A percentile compares a stretch with the other conserved stretches of the same genome.
phyloP scores from a whole-genome alignment of 2,888 invertebrate genomes.

The Copidosoma aretas region DNA sequence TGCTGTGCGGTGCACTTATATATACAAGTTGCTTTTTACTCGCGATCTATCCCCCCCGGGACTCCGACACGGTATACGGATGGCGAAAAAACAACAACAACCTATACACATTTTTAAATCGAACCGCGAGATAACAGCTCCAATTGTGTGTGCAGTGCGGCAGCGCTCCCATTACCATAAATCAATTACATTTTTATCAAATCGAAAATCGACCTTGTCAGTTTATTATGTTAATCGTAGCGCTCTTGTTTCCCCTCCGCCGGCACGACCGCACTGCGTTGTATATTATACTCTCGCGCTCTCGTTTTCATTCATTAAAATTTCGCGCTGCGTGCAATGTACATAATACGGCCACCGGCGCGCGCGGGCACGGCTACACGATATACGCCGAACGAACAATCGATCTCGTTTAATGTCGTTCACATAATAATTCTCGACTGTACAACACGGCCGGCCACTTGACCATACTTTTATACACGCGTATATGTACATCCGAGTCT shows the following conservation, averaged over 20 bases:
- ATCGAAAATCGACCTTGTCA: conserved; percentile 6
- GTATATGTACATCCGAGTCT: not conserved
- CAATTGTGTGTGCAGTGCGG: too few species aligned
- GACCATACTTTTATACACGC: not conserved
- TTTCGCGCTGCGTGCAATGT: conserved; percentile 20
- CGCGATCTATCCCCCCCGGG: too few species aligned
- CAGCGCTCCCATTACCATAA: conserved; percentile 5
- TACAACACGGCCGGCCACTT: conserved; percentile 19
- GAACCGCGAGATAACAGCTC: too few species aligned
- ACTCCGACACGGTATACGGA: too few species aligned
- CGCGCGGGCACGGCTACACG: too few species aligned
- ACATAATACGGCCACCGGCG: too few species aligned
- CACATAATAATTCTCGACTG: conserved; percentile 18
- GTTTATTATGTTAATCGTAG: conserved; percentile 12
- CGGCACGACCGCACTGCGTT: not conserved
- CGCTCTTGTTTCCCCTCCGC: not conserved
- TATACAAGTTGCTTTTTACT: too few species aligned
- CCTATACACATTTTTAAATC: too few species aligned
- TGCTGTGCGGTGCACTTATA: too few species aligned
- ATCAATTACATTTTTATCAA: conserved; percentile 21
- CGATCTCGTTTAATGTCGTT: conserved; percentile 27
- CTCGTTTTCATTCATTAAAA: conserved; percentile 12
- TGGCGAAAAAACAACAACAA: too few species aligned
- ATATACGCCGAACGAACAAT: conserved; percentile 21
- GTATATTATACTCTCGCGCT: not conserved